Evolutionary conservation across 2,797 vertebrate species (phyloP), one percentile per base, ranked within the genome.

Genomic region (Myotis myotis): DNA sequence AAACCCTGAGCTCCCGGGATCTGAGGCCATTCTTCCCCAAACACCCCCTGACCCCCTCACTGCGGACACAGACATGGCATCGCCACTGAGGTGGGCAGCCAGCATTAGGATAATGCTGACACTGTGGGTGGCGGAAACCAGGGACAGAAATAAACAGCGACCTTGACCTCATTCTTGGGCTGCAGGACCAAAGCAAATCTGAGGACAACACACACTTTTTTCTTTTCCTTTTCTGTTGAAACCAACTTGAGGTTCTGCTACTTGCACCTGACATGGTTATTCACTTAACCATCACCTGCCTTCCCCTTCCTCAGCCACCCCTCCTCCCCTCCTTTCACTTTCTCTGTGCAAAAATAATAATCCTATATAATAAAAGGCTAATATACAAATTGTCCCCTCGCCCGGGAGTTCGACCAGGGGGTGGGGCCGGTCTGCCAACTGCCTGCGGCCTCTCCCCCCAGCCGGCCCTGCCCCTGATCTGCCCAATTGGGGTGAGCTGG

Each of bases 41-140:
- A 5, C 16, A 28, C 1, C 9, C 17, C 25, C 3, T 7, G 5
- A 11, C 15, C 33, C 44, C 70, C 53, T 23, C 20, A 57, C 36
- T 41, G 20, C 15, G 6, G 33, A 44, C 62, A 38, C 19, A 8
- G 3, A 22, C 28, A 30, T 0, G 4, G 10, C 30, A 30, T 0
- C 0, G 3, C 25, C 13, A 25, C 2, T n/a, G 22, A 19, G 44
- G 28, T 1, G 9, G 8, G 41, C 5, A 71, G 44, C 23, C 49
- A 28, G 38, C 16, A 16, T 12, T 0, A 17, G 15, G 44, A 9
- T 12, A 25, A 36, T 0, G 9, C 30, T 8, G 44, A 53, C 3
- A 12, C 12, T 23, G 6, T 7, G 49, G 36, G 17, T 19, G 74
- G 60, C 30, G 36, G 38, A 60, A n/a, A 10, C 25, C 30, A 47